Evolutionary conservation across 2,113 vertebrate genomes (phyloP).

Genomic region (Istiophorus platypterus): DNA sequence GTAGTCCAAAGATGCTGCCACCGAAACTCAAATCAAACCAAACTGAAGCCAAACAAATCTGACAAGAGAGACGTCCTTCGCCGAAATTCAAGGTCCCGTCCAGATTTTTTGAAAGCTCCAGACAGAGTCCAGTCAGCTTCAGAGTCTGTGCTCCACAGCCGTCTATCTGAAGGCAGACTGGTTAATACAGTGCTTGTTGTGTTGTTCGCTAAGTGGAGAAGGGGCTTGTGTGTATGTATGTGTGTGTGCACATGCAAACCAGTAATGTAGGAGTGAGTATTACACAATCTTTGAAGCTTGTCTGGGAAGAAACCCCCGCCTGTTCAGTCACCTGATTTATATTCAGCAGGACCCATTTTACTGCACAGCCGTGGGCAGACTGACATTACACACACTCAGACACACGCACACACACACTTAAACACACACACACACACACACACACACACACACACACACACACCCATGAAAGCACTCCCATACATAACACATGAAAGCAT

Average conservation of each 20-base stretch:
- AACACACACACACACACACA: no score
- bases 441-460: slow-evolving; percentile 7
- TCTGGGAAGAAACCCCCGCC: slow-evolving; percentile 78
- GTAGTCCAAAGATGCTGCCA: background rate
- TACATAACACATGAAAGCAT: slow-evolving; percentile 25
- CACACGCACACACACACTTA: slow-evolving; percentile 22
- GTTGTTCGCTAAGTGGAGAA: slow-evolving; percentile 58
- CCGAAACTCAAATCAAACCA: slow-evolving; percentile 9
- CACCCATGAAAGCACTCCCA: slow-evolving; percentile 25
- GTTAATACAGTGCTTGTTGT: slow-evolving; percentile 72
- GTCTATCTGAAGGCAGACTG: slow-evolving; percentile 54
- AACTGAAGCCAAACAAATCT: background rate
- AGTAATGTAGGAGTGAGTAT: slow-evolving; percentile 80
- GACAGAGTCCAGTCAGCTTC: slow-evolving; percentile 38
- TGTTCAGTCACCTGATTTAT: slow-evolving; percentile 88
- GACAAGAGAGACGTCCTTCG: slow-evolving; percentile 17
- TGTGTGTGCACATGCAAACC: slow-evolving; percentile 42
- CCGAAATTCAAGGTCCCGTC: slow-evolving; percentile 8
- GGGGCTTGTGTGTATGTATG: slow-evolving; percentile 39
- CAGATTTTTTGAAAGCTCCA: slow-evolving; percentile 22
- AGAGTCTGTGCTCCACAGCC: slow-evolving; percentile 33
- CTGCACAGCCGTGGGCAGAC: slow-evolving; percentile 82
- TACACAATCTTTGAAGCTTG: slow-evolving; percentile 80
- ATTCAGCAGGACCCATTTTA: slow-evolving; percentile 82
- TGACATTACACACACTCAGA: slow-evolving; percentile 63